phyloP scores from a whole-genome alignment of 2,113 vertebrate species.

The Dasyurus viverrinus region DNA sequence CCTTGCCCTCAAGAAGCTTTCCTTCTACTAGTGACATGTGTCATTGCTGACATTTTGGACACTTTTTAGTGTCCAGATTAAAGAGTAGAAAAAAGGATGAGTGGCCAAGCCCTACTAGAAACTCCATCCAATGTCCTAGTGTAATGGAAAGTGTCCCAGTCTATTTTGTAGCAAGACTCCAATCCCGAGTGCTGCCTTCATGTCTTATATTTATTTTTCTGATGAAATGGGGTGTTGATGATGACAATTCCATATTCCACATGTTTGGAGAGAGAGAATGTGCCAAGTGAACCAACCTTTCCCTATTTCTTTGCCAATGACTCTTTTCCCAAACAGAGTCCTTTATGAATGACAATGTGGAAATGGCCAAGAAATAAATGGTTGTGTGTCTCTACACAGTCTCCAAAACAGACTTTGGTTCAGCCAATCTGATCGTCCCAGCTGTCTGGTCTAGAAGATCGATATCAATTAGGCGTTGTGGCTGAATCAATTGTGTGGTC shows the following conservation, averaged over 20 bases:
- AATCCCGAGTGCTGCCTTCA: neutral
- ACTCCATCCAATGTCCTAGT: neutral
- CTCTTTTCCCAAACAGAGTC: slow-evolving; percentile 19
- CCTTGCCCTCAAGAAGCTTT: neutral
- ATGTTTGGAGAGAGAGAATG: slow-evolving; percentile 2
- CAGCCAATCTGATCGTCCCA: slow-evolving; percentile 22
- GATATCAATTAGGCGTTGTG: slow-evolving; percentile 8
- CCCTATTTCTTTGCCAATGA: slow-evolving; percentile 12
- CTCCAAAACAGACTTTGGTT: slow-evolving; percentile 1
- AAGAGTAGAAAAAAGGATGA: neutral
- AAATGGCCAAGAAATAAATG: slow-evolving; percentile 31
- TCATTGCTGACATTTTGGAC: neutral
- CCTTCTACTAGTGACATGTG: neutral
- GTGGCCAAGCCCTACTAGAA: neutral
- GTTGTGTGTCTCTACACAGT: slow-evolving; percentile 5
- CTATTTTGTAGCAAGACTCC: neutral
- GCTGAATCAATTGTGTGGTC: neutral
- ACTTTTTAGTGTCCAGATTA: neutral
- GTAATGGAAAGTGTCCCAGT: neutral
- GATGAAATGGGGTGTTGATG: slow-evolving; percentile 6
- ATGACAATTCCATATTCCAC: slow-evolving; percentile 3
- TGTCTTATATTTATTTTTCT: neutral
- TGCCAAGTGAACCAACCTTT: slow-evolving; percentile 28
- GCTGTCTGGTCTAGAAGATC: slow-evolving; percentile 16
- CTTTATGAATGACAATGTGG: slow-evolving; percentile 21